These are phyloP conservation scores for Noctua comes DNA, from an alignment of 2,888 invertebrate genomes.

Conservation along the genomic window DNA sequence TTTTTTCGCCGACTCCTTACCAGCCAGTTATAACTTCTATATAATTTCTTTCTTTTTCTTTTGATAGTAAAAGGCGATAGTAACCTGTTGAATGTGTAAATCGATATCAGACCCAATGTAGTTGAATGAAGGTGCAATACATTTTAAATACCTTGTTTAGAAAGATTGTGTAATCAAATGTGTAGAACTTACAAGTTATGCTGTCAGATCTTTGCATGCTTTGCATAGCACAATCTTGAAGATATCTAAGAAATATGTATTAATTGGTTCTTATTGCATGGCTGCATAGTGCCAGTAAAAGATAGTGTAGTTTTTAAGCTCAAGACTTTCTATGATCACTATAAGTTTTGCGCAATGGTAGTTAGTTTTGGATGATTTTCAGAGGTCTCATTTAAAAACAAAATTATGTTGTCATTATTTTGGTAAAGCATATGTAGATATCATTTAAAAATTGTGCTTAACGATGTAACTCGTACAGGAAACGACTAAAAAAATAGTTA, in stretches of 20 bases:
- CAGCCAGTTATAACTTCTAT: constrained; percentile 11
- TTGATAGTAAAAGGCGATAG: constrained; percentile 18
- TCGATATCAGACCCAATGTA: constrained; percentile 1
- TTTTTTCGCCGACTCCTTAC: constrained; percentile 10
- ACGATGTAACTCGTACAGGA: background rate
- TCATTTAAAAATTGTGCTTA: background rate
- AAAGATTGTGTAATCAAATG: constrained; percentile 38
- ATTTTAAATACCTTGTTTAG: background rate
- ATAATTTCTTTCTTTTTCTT: constrained; percentile 21
- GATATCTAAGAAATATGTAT: constrained; percentile 12
- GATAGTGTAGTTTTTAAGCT: background rate
- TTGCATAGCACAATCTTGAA: constrained; percentile 15
- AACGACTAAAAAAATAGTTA: background rate
- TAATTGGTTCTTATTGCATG: constrained; percentile 8
- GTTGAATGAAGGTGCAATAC: constrained; percentile 16
- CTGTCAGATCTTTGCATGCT: constrained; percentile 18
- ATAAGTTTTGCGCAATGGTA: background rate
- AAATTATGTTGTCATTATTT: background rate
- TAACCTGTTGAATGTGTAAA: constrained; percentile 26
- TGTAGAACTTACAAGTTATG: constrained; percentile 29
- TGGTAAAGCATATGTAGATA: background rate
- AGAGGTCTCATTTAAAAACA: background rate
- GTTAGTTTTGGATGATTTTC: background rate
- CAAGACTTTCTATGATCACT: background rate
- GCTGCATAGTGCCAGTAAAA: background rate